phyloP scores from a whole-genome alignment of 2,888 invertebrate species.

The Gortyna flavago region DNA sequence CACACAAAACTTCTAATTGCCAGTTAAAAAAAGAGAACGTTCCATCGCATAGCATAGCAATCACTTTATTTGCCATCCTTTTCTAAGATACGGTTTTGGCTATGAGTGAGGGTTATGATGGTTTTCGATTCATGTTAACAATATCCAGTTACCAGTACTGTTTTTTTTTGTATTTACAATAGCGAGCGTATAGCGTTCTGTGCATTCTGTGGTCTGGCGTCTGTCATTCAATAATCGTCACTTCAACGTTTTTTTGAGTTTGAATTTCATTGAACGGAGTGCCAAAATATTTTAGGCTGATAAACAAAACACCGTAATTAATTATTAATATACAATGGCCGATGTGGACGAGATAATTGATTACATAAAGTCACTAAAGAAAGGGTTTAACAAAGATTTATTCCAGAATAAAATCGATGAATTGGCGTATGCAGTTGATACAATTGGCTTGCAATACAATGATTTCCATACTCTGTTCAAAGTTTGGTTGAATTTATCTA shows the following conservation, averaged over 20 bases:
- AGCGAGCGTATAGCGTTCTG: too few relatives aligned
- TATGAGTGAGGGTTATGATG: not conserved
- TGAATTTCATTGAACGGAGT: conserved; percentile 36
- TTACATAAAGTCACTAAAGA: conserved; percentile 83
- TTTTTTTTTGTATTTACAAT: not conserved
- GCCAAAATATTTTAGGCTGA: conserved; percentile 15
- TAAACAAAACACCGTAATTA: not conserved
- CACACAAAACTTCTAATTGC: not conserved
- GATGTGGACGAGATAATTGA: conserved; percentile 85
- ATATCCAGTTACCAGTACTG: not conserved
- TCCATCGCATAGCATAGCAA: not conserved
- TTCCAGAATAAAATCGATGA: conserved; percentile 84
- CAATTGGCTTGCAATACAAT: conserved; percentile 78
- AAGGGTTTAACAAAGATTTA: conserved; percentile 86
- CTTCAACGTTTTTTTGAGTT: conserved; percentile 39
- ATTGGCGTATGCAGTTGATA: conserved; percentile 79
- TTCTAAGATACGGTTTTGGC: not conserved
- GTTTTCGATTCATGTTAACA: not conserved
- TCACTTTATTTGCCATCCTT: not conserved
- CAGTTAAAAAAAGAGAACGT: conserved; percentile 5
- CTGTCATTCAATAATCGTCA: conserved; percentile 13
- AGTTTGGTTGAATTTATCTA: conserved; percentile 87
- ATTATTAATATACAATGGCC: conserved; percentile 72
- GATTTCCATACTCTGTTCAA: conserved; percentile 85
- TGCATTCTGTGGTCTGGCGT: not conserved